Evolutionary conservation across 2,113 vertebrate species (phyloP), one percentile per base, ranked within the genome.

Genomic region (Bungarus multicinctus): DNA sequence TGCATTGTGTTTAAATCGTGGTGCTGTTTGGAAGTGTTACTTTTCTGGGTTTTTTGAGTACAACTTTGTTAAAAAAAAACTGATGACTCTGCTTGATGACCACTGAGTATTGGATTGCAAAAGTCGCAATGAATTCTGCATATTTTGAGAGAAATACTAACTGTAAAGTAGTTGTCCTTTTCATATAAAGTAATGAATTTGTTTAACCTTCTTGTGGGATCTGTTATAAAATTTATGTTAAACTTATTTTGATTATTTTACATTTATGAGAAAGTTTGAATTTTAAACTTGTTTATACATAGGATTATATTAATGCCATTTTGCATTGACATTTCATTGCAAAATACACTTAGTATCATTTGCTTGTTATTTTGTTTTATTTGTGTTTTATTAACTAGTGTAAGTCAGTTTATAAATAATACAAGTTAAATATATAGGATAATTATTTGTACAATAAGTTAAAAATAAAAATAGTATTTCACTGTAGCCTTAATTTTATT

Each of bases 51-150:
- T 43, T 50, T 45, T 16, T 47, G 5, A 85, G 11, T 87, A 53
- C 43, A 57, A 86, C 57, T 90, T 69, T 89, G 1, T 25, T 69
- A 8, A 12, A 64, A 69, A 69, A 69, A 64, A 64, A n/a, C 58
- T 81, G 34, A 86, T 93, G 92, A 60, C 92, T 94, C 58, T 93
- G 93, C 91, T 93, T 43, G 50, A 25, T 55, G 2, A 53, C 5
- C 11, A 52, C 64, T 25, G 20, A 58, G 89, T 85, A 85, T 60
- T 91, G 45, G 91, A 53, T n/a, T 87, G 47, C 74, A 12, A 50
- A 88, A 39, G 87, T 91, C 89, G 90, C 55, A 89, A 22, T 4
- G 47, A 69, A 90, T 89, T 90, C 89, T 60, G 52, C 43, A 89
- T 11, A 60, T 47, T 57, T 27, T 89, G 45, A 34, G 12, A 5